phyloP scores from a whole-genome alignment of 2,888 invertebrate species.

The Nomada lathburiana region DNA sequence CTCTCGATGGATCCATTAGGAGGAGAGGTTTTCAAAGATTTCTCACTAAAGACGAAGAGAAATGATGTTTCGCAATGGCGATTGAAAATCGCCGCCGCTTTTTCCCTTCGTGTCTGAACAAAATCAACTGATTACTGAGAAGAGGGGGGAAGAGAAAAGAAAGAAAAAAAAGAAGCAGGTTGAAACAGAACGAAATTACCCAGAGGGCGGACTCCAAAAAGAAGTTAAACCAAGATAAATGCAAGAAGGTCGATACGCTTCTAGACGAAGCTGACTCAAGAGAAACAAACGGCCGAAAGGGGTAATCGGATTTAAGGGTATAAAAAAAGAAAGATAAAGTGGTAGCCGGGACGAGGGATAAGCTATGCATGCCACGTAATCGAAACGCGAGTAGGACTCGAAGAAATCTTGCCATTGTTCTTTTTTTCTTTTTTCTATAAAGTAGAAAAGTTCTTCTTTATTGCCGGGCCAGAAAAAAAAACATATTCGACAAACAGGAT shows the following conservation, averaged over 20 bases:
- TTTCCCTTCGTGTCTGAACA: too few species aligned
- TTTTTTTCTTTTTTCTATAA: constrained; percentile 26
- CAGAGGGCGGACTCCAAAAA: too few species aligned
- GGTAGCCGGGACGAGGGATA: background rate
- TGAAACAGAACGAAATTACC: background rate
- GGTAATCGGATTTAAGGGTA: background rate
- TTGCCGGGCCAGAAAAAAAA: constrained; percentile 53
- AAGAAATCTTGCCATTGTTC: constrained; percentile 23
- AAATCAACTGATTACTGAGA: too few species aligned
- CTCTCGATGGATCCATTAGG: too few species aligned
- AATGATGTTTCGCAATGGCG: background rate
- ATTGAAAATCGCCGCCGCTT: too few species aligned
- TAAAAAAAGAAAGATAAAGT: background rate
- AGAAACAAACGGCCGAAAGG: background rate
- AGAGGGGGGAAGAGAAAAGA: background rate
- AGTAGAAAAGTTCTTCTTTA: constrained; percentile 63
- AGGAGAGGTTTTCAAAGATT: background rate
- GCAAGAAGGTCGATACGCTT: background rate
- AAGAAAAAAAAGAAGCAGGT: background rate
- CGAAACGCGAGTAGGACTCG: constrained; percentile 26
- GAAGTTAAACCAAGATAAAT: background rate
- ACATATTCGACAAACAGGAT: constrained; percentile 46
- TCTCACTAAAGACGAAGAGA: background rate
- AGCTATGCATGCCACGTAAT: constrained; percentile 63
- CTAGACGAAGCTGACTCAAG: background rate